Conservation (phyloP, 2,888 invertebrate species). For the Cataglyphis livida region DNA sequence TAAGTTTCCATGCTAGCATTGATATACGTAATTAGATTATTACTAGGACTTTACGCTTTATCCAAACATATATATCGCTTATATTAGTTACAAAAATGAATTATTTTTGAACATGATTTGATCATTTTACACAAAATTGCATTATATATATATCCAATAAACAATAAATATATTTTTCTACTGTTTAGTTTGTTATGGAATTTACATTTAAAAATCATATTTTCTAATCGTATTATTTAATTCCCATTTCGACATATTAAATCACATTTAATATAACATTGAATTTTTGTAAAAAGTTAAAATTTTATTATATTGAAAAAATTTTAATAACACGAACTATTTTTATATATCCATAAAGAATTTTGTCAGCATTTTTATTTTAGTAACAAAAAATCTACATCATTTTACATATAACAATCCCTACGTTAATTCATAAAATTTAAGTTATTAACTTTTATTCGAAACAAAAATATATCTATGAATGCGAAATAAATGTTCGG, state of each 20-base stretch:
- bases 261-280: background rate
- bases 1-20: background rate
- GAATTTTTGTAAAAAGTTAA: background rate
- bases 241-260: background rate
- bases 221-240: background rate
- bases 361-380: background rate
- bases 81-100: background rate
- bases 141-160: background rate
- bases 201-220: background rate
- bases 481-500: constrained; percentile 60
- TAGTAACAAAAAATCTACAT: background rate
- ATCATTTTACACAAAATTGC: background rate
- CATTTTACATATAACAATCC: background rate
- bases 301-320: background rate
- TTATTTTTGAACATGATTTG: background rate
- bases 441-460: constrained; percentile 55
- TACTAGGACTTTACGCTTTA: background rate
- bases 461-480: constrained; percentile 67
- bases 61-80: background rate
- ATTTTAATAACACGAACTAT: background rate
- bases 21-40: background rate
- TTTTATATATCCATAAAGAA: constrained; percentile 3
- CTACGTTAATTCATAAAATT: constrained; percentile 59
- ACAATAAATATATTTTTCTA: background rate
- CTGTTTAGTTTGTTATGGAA: background rate